phyloP scores from a whole-genome alignment of 2,797 vertebrate species.

The Etheostoma perlongum region DNA sequence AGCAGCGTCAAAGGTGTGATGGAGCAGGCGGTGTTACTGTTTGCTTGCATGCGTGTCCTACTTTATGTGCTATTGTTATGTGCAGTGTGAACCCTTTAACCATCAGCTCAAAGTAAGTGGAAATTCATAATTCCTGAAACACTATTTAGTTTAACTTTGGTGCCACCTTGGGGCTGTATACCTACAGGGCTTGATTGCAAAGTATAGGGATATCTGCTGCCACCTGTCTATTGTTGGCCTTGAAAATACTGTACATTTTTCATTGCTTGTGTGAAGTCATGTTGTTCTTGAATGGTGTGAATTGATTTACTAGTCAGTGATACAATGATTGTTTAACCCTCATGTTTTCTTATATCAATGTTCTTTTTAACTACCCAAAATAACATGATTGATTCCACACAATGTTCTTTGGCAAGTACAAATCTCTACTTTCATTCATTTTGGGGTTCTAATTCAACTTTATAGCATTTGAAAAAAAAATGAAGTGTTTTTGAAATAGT shows the following conservation, averaged over 20 bases:
- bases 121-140: background rate
- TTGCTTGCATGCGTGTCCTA: constrained; percentile 32
- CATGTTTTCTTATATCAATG: too few relatives aligned
- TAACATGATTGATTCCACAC: too few relatives aligned
- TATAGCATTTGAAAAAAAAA: too few relatives aligned
- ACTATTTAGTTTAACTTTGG: constrained; percentile 38
- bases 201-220: constrained; percentile 2
- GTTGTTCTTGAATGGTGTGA: background rate
- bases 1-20: constrained; percentile 2
- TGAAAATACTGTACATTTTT: background rate
- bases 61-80: constrained; percentile 31
- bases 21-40: constrained; percentile 7
- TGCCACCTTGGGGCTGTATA: constrained; percentile 55
- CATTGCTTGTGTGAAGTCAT: background rate
- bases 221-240: background rate
- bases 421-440: too few relatives aligned
- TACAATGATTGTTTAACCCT: background rate
- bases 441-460: too few relatives aligned
- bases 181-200: background rate
- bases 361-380: too few relatives aligned
- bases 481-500: too few relatives aligned
- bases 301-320: background rate
- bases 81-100: constrained; percentile 33
- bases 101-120: background rate
- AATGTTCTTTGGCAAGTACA: too few relatives aligned